A percentile compares a stretch with the other conserved stretches of the same genome.
phyloP scores from a whole-genome alignment of 2,797 vertebrate genomes.

The Brachyalestes nurse region DNA sequence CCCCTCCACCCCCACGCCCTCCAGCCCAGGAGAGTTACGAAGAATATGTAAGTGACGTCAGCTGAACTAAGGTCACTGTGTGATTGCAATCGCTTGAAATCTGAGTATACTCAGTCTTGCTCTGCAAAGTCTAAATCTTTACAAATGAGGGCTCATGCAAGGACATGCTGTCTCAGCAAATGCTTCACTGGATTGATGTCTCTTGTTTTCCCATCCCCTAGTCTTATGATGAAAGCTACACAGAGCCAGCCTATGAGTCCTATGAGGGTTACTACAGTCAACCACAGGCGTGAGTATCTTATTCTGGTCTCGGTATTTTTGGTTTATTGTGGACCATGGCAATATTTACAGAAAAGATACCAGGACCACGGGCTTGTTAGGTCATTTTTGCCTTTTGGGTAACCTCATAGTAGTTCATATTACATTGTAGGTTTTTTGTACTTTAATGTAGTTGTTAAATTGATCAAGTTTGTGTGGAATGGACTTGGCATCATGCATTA shows the following conservation, averaged over 20 bases:
- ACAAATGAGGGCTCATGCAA: background rate
- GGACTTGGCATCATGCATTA: background rate
- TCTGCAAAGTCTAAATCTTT: background rate
- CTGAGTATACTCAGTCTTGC: no score
- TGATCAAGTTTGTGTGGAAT: background rate
- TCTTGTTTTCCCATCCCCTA: slow-evolving; percentile 63
- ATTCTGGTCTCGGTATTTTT: background rate
- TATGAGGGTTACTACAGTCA: slow-evolving; percentile 98
- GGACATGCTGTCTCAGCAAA: background rate
- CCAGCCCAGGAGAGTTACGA: slow-evolving; percentile 88
- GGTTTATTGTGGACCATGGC: background rate
- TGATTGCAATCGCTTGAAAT: background rate
- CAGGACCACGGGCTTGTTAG: background rate
- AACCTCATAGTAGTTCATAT: background rate
- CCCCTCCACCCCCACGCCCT: slow-evolving; percentile 75
- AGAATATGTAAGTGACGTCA: slow-evolving; percentile 86
- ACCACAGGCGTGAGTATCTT: slow-evolving; percentile 90
- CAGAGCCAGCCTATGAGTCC: slow-evolving; percentile 91
- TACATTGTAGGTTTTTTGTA: background rate
- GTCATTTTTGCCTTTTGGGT: background rate
- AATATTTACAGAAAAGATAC: background rate
- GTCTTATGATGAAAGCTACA: slow-evolving; percentile 94
- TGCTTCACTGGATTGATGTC: background rate
- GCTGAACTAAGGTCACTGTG: background rate
- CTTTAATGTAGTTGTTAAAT: background rate